Conservation (phyloP, 2,888 invertebrate genomes). For the Mactromeris polynyma region DNA sequence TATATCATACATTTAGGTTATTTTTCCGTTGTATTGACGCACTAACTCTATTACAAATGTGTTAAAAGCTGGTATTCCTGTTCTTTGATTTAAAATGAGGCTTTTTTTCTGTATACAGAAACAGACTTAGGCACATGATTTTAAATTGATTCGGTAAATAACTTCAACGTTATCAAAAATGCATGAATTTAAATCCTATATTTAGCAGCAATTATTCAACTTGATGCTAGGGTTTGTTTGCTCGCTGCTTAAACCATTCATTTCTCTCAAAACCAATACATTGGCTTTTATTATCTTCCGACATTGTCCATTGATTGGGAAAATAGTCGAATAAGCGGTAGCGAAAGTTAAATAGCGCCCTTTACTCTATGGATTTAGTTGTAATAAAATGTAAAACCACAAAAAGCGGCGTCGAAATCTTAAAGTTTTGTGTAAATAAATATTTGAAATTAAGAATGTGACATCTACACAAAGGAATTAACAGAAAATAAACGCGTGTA, state of each 20-base stretch:
- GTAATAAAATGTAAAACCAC: not conserved
- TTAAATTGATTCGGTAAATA: not conserved
- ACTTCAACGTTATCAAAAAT: slow-evolving; percentile 12
- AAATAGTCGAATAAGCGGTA: not conserved
- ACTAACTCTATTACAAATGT: not conserved
- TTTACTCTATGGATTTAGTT: not conserved
- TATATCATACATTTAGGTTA: not conserved
- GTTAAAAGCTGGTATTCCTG: not conserved
- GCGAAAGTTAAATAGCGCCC: slow-evolving; percentile 6
- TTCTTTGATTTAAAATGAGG: not conserved
- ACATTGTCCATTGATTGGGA: not conserved
- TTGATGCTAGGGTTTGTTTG: not conserved
- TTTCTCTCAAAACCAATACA: not conserved
- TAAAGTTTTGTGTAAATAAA: slow-evolving; percentile 9
- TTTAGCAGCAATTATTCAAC: not conserved
- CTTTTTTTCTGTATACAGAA: not conserved
- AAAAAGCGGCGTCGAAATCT: not conserved
- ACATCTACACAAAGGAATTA: not conserved
- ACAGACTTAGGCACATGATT: not conserved
- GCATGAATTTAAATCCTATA: not conserved
- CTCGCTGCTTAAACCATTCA: not conserved
- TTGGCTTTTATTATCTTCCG: not conserved
- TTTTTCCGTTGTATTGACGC: not conserved
- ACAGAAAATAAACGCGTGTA: not conserved
- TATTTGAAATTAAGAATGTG: not conserved